These are phyloP conservation scores for Diacarnus erythraeanus DNA, from an alignment of 37 sponge, comb jelly and placozoan species.

Conservation along the genomic window DNA sequence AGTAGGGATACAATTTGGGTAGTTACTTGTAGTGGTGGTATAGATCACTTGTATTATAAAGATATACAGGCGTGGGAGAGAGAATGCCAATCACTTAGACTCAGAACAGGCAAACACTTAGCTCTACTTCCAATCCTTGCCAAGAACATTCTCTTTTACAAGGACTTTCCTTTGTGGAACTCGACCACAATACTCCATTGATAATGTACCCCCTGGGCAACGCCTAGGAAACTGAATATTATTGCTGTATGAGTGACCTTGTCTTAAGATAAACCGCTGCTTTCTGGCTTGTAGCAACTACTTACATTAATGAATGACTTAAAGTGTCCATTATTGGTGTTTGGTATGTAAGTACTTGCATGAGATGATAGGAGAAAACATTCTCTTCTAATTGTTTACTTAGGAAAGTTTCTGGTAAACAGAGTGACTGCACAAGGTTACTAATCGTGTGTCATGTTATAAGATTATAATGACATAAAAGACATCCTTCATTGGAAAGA, in stretches of 20 bases:
- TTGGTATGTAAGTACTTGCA: constrained; percentile 8
- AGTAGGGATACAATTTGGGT: not conserved
- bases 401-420: not conserved
- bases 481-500: not conserved
- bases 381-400: constrained; percentile 9
- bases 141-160: constrained; percentile 19
- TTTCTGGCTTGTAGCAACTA: constrained; percentile 6
- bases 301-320: constrained; percentile 13
- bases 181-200: not conserved
- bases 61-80: not conserved
- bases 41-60: too few relatives aligned
- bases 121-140: not conserved
- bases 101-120: constrained; percentile 10
- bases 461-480: not conserved
- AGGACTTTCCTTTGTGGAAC: not conserved
- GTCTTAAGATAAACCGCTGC: not conserved
- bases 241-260: not conserved
- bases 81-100: constrained; percentile 13
- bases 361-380: constrained; percentile 1
- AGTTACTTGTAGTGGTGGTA: constrained; percentile 2
- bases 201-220: constrained; percentile 1
- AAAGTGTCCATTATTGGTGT: constrained; percentile 9
- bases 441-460: not conserved
- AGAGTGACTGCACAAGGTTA: not conserved
- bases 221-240: constrained; percentile 7